Evolutionary conservation across 2,888 invertebrate genomes (phyloP), one percentile per base, ranked within the genome.

Genomic region (Nebria brevicollis): DNA sequence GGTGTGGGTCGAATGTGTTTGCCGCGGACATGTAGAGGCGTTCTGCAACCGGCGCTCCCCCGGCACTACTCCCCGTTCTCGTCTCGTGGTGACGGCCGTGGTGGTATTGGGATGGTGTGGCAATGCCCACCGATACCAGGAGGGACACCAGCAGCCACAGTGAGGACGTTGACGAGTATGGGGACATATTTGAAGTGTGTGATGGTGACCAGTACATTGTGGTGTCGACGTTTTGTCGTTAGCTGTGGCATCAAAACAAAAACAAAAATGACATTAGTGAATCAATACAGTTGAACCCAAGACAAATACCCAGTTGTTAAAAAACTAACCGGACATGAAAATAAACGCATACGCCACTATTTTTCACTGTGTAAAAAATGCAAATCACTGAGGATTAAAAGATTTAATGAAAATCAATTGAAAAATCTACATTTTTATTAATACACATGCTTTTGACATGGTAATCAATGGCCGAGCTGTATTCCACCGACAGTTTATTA

Each of bases 1-100:
- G 85, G 84, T 89, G 88, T 72, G 88, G 88, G 85, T 89, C 89
- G 86, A 89, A 90, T 42, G 88, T 87, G 84, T 89, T 89, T 77
- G 88, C 85, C 77, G 88, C 84, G 74, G 87, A 87, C 86, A 87
- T 89, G 84, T 88, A 89, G 84, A 87, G 88, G 72, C 87, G 87
- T 84, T 88, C 89, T 81, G 87, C 88, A 84, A 73, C 73, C 66
- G 79, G 79, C n/a, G 26, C 73, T 13, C 41, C 89, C 81, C 87
- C 88, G 84, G 79, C 13, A 54, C 20, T 42, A 20, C 41, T 73
- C 5, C 43, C 74, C 15, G 54, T n/a, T 26, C 66, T 13, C 6
- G 72, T 15, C n/a, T 76, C 76, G 54, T 65, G 81, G 54, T 81
- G 81, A 20, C 81, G 81, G 6, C 81, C 81, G 43, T 81, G 81